Evolutionary conservation across 2,113 vertebrate species (phyloP).

Genomic region (Philantomba maxwellii): DNA sequence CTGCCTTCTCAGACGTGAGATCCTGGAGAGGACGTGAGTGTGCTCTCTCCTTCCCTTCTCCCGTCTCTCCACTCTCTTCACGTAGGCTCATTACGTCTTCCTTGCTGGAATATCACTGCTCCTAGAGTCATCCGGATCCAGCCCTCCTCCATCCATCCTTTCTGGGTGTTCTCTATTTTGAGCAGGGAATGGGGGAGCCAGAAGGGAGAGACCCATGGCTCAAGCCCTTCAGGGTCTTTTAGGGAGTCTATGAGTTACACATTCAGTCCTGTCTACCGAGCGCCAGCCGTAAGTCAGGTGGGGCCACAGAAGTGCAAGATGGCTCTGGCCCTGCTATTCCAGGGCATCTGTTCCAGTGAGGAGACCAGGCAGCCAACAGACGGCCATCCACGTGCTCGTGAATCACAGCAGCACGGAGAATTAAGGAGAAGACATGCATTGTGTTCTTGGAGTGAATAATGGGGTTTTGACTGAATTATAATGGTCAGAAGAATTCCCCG

Average conservation of each 20-base stretch:
- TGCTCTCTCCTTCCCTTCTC: not conserved
- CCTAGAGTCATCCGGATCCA: not conserved
- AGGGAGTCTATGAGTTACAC: not conserved
- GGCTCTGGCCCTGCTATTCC: not conserved
- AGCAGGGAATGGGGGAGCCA: not conserved
- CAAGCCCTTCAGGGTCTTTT: not conserved
- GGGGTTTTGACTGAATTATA: not conserved
- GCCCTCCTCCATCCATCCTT: not conserved
- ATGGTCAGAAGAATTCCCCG: not conserved
- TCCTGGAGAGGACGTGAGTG: fast-evolving
- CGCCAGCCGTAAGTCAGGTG: not conserved
- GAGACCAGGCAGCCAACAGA: not conserved
- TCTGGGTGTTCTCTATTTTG: not conserved
- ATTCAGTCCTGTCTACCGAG: not conserved
- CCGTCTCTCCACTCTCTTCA: not conserved
- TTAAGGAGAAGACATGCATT: not conserved
- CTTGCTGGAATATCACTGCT: no score
- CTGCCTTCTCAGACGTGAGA: not conserved
- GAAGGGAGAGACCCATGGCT: not conserved
- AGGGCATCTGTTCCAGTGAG: not conserved
- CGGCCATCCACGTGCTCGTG: not conserved
- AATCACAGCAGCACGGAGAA: fast-evolving
- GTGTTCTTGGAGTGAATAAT: not conserved
- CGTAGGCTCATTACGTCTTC: not conserved
- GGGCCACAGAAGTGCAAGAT: not conserved